phyloP scores from a whole-genome alignment of 2,888 invertebrate species.

The Drosophila siamana region DNA sequence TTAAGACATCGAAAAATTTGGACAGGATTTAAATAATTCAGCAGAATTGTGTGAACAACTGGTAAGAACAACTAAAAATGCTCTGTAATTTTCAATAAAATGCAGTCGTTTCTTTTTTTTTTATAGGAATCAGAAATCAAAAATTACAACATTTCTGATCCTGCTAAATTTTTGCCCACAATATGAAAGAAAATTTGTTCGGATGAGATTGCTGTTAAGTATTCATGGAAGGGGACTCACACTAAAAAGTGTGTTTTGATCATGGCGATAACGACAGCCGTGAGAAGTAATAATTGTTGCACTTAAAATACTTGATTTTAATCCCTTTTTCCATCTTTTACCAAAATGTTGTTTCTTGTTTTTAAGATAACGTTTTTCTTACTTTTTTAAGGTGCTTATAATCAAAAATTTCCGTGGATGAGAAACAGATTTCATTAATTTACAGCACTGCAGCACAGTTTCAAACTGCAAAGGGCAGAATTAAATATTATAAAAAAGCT shows the following conservation, averaged over 20 bases:
- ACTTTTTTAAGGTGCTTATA: slow-evolving; percentile 5
- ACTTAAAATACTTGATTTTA: not conserved
- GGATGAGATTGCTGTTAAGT: slow-evolving; percentile 3
- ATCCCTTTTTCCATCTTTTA: slow-evolving; percentile 2
- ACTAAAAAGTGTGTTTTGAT: slow-evolving; percentile 11
- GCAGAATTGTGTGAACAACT: slow-evolving; percentile 12
- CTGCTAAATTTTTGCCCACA: slow-evolving; percentile 7
- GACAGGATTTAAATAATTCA: slow-evolving; percentile 9
- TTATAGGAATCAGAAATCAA: too few relatives aligned
- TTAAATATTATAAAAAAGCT: slow-evolving; percentile 13
- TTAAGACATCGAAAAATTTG: slow-evolving; percentile 6
- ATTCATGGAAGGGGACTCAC: slow-evolving; percentile 9
- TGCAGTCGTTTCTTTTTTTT: slow-evolving; percentile 1
- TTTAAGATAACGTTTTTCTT: too few relatives aligned
- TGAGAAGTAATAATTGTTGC: slow-evolving; percentile 9
- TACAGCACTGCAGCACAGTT: slow-evolving; percentile 16
- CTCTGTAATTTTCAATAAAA: slow-evolving; percentile 9
- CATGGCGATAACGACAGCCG: slow-evolving; percentile 9
- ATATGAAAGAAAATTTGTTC: slow-evolving; percentile 3
- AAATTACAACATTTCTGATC: slow-evolving; percentile 8
- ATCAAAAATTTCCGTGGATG: slow-evolving; percentile 16
- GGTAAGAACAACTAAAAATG: slow-evolving; percentile 8
- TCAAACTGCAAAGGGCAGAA: slow-evolving; percentile 15
- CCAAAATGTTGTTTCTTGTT: not conserved
- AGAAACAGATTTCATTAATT: slow-evolving; percentile 8